Base-by-base conservation (phyloP, 1,140 invertebrate genomes). In the Xylocopa sonorina region DNA sequence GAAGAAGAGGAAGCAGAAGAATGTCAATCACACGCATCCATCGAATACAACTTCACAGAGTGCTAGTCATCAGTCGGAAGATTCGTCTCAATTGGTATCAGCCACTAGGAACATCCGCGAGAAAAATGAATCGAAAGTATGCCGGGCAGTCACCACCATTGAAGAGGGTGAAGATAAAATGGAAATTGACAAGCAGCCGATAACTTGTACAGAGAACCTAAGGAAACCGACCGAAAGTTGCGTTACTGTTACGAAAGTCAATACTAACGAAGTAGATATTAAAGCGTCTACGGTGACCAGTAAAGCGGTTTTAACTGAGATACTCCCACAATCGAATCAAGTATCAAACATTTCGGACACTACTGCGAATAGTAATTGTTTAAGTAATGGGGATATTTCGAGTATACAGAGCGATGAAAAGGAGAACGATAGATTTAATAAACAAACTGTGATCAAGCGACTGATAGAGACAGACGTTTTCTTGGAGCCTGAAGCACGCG, bases 381-480 rank as follows among this genome's bases (percentile, higher is more conserved):
- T 71, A 78, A 80, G 78, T 21, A 43, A 67, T 62, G 51, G 41
- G 27, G 62, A 74, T 85, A 50, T 41, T 50, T 76, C 57, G 41
- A 57, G 51, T 34, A 64, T 27, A 50, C 75, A 58, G 6, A 74
- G 58, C 18, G 43, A 69, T 14, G 75, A 80, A 10, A 74, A 41
- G 21, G 58, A 67, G 29, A 77, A 73, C 16, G 29, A 86, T 85
- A 86, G 72, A 68, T 53, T 69, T 77, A 85, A 82, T 62, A 58
- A 75, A 82, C 80, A 71, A 64, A 80, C 84, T 86, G 84, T 86
- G 83, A 86, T 86, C 64, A 86, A 86, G 69, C 83, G 72, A 82
- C 41, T 82, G 76, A 77, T 60, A 73, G 84, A 85, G 68, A 76
- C 74, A 62, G 67, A 85, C 29, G 51, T 62, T 67, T 57, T 58